Percentiles rank a stretch among this genome's conserved stretches.
Evolutionary conservation across 2,888 invertebrate species (phyloP).

Genomic region (Pseudanteris insignis): DNA sequence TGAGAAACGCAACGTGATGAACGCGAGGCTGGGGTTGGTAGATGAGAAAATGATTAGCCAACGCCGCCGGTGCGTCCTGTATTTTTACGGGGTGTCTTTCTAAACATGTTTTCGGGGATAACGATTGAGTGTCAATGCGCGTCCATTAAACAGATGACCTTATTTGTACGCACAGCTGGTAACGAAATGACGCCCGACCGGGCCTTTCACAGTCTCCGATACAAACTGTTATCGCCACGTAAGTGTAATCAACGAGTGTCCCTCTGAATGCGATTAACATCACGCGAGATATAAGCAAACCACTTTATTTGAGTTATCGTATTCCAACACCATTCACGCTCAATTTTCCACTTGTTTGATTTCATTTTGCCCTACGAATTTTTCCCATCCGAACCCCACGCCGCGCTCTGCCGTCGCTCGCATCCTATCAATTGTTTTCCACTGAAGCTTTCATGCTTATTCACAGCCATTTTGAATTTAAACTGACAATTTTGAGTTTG

Average conservation of each 20-base stretch:
- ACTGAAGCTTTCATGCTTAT: no score
- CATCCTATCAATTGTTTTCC: no score
- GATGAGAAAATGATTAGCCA: conserved; percentile 61
- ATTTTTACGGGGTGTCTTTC: conserved; percentile 20
- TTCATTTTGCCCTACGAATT: no score
- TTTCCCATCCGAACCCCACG: no score
- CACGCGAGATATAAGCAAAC: no score
- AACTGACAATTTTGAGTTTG: no score
- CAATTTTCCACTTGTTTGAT: no score
- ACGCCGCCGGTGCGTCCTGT: conserved; percentile 42
- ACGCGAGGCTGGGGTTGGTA: conserved; percentile 46
- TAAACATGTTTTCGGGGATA: conserved; percentile 19
- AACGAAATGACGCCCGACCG: conserved; percentile 19
- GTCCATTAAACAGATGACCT: conserved; percentile 42
- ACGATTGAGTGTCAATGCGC: no score
- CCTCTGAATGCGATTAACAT: neutral
- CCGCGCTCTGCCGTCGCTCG: no score
- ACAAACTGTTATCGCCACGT: neutral
- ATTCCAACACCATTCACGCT: no score
- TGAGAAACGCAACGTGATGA: conserved; percentile 54
- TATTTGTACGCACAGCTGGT: conserved; percentile 42
- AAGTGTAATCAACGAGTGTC: neutral
- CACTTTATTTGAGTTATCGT: no score
- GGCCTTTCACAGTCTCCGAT: conserved; percentile 10
- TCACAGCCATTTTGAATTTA: no score